A percentile compares a stretch with the other conserved stretches of the same genome.
Evolutionary conservation across 2,888 invertebrate genomes (phyloP).

Genomic region (Pyrgus malvae): DNA sequence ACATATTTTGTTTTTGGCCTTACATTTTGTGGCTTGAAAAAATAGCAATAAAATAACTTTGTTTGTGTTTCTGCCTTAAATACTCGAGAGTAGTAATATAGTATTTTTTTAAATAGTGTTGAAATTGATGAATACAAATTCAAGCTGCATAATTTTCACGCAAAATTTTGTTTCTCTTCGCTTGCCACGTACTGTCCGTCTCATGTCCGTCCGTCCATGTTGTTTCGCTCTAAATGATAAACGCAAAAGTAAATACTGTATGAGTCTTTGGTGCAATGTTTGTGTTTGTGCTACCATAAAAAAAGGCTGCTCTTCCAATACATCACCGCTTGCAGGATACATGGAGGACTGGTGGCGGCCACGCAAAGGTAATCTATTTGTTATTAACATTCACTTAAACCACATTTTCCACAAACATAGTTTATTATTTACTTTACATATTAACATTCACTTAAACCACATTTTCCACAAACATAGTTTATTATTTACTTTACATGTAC

Average conservation of each 20-base stretch:
- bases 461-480: conserved; percentile 28
- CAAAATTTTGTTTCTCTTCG: conserved; percentile 40
- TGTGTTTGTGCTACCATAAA: conserved; percentile 83
- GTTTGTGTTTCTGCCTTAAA: too few species aligned
- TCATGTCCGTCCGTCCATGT: conserved; percentile 31
- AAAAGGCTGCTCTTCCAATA: conserved; percentile 86
- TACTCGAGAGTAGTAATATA: too few species aligned
- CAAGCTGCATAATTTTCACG: conserved; percentile 41
- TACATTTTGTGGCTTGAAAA: conserved; percentile 43
- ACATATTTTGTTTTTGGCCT: conserved; percentile 51
- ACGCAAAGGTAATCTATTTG: conserved; percentile 92
- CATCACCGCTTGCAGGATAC: conserved; percentile 97
- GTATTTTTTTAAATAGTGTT: too few species aligned
- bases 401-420: conserved; percentile 28
- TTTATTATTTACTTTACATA: conserved; percentile 35
- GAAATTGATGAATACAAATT: conserved; percentile 28
- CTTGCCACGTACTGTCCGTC: conserved; percentile 42
- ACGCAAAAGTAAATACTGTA: conserved; percentile 76
- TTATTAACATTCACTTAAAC: conserved; percentile 52
- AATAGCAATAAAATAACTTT: neutral
- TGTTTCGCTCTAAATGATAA: conserved; percentile 25
- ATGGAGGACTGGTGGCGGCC: conserved; percentile 99
- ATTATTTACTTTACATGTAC: conserved; percentile 12
- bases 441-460: conserved; percentile 47
- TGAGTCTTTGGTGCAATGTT: conserved; percentile 76